A percentile compares a stretch with the other conserved stretches of the same genome.
Conservation (phyloP, 2,888 invertebrate species). For the Polymixis lichenea region DNA sequence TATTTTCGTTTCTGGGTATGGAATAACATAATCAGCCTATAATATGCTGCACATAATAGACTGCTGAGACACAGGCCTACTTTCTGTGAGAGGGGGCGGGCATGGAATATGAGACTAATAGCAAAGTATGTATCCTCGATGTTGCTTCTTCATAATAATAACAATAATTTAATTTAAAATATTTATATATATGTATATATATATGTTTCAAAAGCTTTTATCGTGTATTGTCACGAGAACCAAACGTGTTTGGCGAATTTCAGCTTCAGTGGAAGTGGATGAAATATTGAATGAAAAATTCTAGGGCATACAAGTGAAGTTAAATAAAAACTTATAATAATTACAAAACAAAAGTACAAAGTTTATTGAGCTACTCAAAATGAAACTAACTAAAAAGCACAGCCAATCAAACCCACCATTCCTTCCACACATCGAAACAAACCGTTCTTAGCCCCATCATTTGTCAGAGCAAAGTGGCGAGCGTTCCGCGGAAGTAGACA, state of each 20-base stretch:
- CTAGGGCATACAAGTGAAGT: too few relatives aligned
- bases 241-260: too few relatives aligned
- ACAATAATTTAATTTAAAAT: not conserved
- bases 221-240: too few relatives aligned
- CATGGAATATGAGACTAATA: not conserved
- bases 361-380: not conserved
- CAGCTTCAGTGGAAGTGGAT: too few relatives aligned
- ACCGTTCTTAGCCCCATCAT: slow-evolving; percentile 42
- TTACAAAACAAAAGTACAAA: not conserved
- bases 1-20: not conserved
- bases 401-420: slow-evolving; percentile 15
- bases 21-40: too few relatives aligned
- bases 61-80: too few relatives aligned
- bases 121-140: not conserved
- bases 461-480: slow-evolving; percentile 61
- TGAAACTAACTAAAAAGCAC: not conserved
- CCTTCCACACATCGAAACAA: slow-evolving; percentile 17
- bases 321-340: too few relatives aligned
- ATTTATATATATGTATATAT: too few relatives aligned
- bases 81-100: not conserved
- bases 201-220: too few relatives aligned
- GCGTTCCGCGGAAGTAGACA: slow-evolving; percentile 59
- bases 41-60: too few relatives aligned
- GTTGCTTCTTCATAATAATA: not conserved
- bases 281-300: too few relatives aligned